Evolutionary conservation across 2,113 vertebrate genomes (phyloP).

Genomic region (Pteronura brasiliensis): DNA sequence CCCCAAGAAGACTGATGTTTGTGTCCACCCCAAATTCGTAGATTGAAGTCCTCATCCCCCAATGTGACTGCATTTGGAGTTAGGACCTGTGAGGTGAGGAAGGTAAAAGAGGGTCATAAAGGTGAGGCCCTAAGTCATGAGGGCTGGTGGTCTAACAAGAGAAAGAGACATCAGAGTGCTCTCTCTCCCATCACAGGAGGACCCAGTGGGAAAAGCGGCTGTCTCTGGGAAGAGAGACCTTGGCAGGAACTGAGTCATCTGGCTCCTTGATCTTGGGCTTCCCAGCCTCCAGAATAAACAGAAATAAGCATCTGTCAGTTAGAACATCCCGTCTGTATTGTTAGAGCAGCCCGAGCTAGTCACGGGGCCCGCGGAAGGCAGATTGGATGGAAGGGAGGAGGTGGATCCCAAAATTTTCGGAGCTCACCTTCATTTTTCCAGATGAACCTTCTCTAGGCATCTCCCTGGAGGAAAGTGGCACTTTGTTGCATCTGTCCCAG

Average conservation of each 20-base stretch:
- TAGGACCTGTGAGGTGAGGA: too few relatives aligned
- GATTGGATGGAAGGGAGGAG: too few relatives aligned
- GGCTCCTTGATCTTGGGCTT: background rate
- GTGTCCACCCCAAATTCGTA: background rate
- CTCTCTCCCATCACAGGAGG: background rate
- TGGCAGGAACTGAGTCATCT: fast-evolving
- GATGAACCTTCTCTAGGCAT: background rate
- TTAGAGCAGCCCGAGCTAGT: background rate
- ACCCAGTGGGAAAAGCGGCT: background rate
- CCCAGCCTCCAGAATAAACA: background rate
- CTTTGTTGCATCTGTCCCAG: fast-evolving
- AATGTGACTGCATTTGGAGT: background rate
- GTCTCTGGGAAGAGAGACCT: background rate
- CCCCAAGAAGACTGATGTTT: background rate
- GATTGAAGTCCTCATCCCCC: background rate
- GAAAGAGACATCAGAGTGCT: background rate
- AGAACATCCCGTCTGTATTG: background rate
- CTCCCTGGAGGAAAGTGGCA: background rate
- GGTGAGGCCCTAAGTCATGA: background rate
- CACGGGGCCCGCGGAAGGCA: fast-evolving
- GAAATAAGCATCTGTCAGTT: background rate
- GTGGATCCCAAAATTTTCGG: too few relatives aligned
- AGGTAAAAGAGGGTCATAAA: background rate
- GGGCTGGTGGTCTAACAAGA: background rate
- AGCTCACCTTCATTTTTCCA: background rate